Percentiles rank a stretch among this genome's conserved stretches.
Evolutionary conservation across 1,140 invertebrate species (phyloP).

Genomic region (Cydia amplana): DNA sequence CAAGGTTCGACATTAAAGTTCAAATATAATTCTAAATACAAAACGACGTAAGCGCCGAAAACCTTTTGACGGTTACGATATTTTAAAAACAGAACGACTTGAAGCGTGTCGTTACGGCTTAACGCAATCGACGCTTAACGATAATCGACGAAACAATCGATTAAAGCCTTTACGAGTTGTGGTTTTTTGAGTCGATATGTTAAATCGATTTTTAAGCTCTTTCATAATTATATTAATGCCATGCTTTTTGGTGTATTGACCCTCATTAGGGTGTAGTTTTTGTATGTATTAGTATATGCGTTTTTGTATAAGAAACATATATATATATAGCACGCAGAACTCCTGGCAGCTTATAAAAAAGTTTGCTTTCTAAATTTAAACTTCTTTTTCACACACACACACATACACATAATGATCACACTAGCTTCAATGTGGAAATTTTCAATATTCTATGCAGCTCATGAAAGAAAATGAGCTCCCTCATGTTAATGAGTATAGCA

Average conservation of each 20-base stretch:
- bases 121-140: conserved; percentile 29
- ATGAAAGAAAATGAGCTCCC: not conserved
- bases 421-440: no score
- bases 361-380: not conserved
- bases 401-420: not conserved
- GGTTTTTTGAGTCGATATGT: conserved; percentile 28
- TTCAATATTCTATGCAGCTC: not conserved
- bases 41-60: not conserved
- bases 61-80: not conserved
- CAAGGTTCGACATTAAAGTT: conserved; percentile 25
- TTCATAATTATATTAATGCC: conserved; percentile 6
- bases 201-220: conserved; percentile 30
- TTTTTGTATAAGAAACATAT: not conserved
- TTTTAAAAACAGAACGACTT: not conserved
- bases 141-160: conserved; percentile 33
- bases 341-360: not conserved
- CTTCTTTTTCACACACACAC: not conserved
- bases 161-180: conserved; percentile 23
- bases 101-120: conserved; percentile 29
- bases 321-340: not conserved
- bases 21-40: not conserved
- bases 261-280: not conserved
- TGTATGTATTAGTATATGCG: not conserved
- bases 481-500: not conserved
- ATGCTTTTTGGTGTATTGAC: not conserved